These are phyloP conservation scores for Enteromius anoplus DNA, from an alignment of 2,797 vertebrate genomes.

Conservation along the genomic window DNA sequence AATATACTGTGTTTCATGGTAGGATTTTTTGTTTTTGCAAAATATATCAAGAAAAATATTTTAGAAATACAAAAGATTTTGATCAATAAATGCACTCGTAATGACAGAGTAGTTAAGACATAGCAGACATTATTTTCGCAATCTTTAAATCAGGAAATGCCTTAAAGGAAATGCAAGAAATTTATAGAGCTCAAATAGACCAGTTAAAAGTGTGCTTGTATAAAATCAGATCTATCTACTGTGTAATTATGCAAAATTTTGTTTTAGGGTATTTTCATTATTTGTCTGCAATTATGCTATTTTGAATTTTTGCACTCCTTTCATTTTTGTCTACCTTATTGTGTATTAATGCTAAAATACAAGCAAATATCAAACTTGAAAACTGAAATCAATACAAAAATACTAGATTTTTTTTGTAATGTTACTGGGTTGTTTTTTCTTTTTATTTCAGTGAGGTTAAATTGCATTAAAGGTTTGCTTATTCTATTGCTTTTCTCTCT, in stretches of 20 bases:
- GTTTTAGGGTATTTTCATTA: neutral
- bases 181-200: neutral
- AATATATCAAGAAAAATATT: slow-evolving; percentile 19
- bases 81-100: neutral
- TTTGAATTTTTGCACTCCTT: slow-evolving; percentile 2
- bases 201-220: neutral
- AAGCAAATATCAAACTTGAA: neutral
- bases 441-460: neutral
- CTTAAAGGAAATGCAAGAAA: slow-evolving; percentile 7
- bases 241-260: slow-evolving; percentile 12
- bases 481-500: neutral
- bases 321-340: neutral
- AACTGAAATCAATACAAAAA: slow-evolving; percentile 23
- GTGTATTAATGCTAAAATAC: slow-evolving; percentile 7
- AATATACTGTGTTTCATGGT: slow-evolving; percentile 51
- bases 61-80: slow-evolving; percentile 47
- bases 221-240: neutral
- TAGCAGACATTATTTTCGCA: neutral
- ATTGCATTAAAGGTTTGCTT: neutral
- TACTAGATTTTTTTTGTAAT: neutral
- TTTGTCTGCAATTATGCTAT: neutral
- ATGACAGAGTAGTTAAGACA: neutral
- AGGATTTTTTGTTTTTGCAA: slow-evolving; percentile 15
- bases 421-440: neutral
- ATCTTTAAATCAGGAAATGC: slow-evolving; percentile 17